These are phyloP conservation scores for Nomada fucata DNA, from an alignment of 2,888 invertebrate species.

Conservation along the genomic window DNA sequence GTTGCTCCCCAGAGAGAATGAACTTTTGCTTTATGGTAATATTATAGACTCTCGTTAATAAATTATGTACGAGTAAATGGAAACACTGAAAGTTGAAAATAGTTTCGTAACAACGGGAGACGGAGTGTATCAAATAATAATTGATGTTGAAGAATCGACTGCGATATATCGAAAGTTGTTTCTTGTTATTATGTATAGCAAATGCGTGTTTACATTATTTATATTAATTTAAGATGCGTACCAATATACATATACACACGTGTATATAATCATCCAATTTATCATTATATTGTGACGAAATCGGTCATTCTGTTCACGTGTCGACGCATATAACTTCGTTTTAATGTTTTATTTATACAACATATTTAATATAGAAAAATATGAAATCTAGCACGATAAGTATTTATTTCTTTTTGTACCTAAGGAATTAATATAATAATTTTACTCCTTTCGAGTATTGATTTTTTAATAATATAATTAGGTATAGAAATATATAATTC, in stretches of 20 bases:
- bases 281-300: neutral
- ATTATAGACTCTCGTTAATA: neutral
- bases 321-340: constrained; percentile 32
- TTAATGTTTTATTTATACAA: constrained; percentile 51
- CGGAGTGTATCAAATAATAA: neutral
- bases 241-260: constrained; percentile 11
- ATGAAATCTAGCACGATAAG: constrained; percentile 55
- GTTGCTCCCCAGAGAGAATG: neutral
- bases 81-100: neutral
- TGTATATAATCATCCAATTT: constrained; percentile 12
- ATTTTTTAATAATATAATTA: too few relatives aligned
- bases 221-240: constrained; percentile 18
- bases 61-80: neutral
- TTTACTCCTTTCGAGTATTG: too few relatives aligned
- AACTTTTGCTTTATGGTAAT: neutral
- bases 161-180: constrained; percentile 5
- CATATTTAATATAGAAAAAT: constrained; percentile 5
- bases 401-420: too few relatives aligned
- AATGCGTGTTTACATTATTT: constrained; percentile 5
- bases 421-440: too few relatives aligned
- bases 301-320: constrained; percentile 16
- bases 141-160: constrained; percentile 5
- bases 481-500: too few relatives aligned
- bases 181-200: constrained; percentile 34
- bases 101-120: neutral